Percentiles rank a stretch among this genome's conserved stretches.
These are phyloP conservation scores for Pristiophorus japonicus DNA, from an alignment of 2,113 vertebrate species.

Conservation along the genomic window DNA sequence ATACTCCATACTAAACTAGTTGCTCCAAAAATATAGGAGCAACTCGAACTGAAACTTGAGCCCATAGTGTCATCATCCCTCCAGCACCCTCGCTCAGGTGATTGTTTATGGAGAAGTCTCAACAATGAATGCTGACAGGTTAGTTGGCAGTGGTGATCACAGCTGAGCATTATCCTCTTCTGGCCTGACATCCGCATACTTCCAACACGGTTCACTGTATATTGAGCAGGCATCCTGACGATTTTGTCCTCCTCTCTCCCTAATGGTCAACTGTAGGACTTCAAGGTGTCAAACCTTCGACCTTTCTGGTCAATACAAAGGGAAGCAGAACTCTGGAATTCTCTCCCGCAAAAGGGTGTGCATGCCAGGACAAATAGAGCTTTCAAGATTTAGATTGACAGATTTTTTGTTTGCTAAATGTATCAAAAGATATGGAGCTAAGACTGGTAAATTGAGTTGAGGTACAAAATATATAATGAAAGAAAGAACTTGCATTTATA, in stretches of 20 bases:
- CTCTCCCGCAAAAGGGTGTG: not conserved
- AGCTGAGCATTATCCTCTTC: not conserved
- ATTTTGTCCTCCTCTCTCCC: not conserved
- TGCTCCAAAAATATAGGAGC: no score
- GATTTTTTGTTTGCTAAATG: not conserved
- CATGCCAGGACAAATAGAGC: no score
- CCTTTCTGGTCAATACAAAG: not conserved
- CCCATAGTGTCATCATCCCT: no score
- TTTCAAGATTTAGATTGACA: not conserved
- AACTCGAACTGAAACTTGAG: no score
- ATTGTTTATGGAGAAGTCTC: slow-evolving; percentile 12
- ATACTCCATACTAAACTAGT: no score
- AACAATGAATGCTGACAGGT: not conserved
- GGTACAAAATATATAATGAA: not conserved
- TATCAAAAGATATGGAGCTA: no score
- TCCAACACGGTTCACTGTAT: not conserved
- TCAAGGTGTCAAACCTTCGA: not conserved
- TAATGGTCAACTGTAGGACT: not conserved
- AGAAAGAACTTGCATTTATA: not conserved
- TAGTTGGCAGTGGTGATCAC: not conserved
- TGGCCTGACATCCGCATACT: not conserved
- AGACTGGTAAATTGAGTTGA: not conserved
- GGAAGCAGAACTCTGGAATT: not conserved
- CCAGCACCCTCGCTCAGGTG: not conserved
- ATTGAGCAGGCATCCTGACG: not conserved